Base-by-base conservation (phyloP, 2,888 invertebrate species). In the Allacma fusca region DNA sequence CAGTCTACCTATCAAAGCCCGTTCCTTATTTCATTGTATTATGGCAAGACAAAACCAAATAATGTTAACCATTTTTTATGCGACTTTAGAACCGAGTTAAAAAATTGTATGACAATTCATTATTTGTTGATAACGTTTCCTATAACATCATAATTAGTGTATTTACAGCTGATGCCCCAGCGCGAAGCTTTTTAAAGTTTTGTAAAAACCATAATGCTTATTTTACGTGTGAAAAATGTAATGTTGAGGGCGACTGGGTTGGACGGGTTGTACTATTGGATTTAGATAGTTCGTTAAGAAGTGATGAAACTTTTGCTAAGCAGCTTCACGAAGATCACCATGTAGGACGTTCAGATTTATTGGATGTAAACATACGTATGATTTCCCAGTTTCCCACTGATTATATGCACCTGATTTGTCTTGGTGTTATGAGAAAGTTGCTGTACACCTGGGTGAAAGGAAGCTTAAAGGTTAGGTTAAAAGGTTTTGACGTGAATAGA, bases 351-450 rank as follows among this genome's bases (percentile, higher is more conserved):
- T 73, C 77, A 1, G 76, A 77, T 21, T 59, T 80, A 44, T 0
- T 43, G 1, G 62, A 29, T 28, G 16, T 80, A 19, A 26, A 40
- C 1, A 13, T 81, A n/a, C 78, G 79, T 19, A 26, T 80, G 29
- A 69, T 81, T 23, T 29, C 44, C 13, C 43, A 77, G 24, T 68
- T 80, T 21, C 78, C 80, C 1, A 59, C 80, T 19, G 81, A 81
- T 50, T 81, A 81, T 67, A 80, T 80, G 77, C 81, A 81, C 70
- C 50, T 80, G 9, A 62, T 78, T 0, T 81, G 81, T 50, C 24
- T 81, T 44, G 81, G 81, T n/a, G 74, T 80, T 23, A 71, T 70
- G 67, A 68, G 75, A 44, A 81, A 80, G 73, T 28, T 81, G 12
- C 16, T 80, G 5, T n/a, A 73, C 19, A 28, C 75, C n/a, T 80